These are phyloP conservation scores for Phycodurus eques DNA, from an alignment of 2,113 vertebrate species.

Conservation along the genomic window DNA sequence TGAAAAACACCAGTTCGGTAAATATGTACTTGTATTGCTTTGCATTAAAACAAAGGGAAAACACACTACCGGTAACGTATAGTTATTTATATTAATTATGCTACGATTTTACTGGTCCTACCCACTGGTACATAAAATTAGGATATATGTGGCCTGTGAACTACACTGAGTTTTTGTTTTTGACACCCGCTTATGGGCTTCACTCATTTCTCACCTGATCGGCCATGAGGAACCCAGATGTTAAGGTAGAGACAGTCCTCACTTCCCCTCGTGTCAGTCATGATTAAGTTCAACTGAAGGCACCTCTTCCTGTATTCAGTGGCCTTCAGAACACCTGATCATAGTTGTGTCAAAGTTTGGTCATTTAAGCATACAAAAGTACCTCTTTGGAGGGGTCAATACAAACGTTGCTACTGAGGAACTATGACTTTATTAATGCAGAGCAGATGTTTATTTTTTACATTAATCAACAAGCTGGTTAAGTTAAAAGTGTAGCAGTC, in stretches of 20 bases:
- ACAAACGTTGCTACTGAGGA: no score
- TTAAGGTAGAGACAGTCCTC: constrained; percentile 95
- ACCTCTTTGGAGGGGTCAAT: neutral
- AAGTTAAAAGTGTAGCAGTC: neutral
- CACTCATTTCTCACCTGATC: constrained; percentile 36
- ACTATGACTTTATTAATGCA: no score
- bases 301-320: constrained; percentile 74
- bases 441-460: no score
- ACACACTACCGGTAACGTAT: no score
- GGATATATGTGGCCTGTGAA: neutral
- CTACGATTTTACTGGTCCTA: no score
- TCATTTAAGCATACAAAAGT: neutral
- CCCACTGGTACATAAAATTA: no score
- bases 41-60: no score
- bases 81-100: no score
- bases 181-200: neutral
- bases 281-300: constrained; percentile 76
- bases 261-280: constrained; percentile 65
- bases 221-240: constrained; percentile 88
- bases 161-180: neutral
- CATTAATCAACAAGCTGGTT: no score
- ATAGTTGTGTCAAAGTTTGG: constrained; percentile 3
- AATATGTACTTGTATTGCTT: no score
- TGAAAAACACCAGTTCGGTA: no score
- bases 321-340: constrained; percentile 77